These are phyloP conservation scores for Dolichoris vasculosae DNA, from an alignment of 1,140 invertebrate genomes.

Conservation along the genomic window DNA sequence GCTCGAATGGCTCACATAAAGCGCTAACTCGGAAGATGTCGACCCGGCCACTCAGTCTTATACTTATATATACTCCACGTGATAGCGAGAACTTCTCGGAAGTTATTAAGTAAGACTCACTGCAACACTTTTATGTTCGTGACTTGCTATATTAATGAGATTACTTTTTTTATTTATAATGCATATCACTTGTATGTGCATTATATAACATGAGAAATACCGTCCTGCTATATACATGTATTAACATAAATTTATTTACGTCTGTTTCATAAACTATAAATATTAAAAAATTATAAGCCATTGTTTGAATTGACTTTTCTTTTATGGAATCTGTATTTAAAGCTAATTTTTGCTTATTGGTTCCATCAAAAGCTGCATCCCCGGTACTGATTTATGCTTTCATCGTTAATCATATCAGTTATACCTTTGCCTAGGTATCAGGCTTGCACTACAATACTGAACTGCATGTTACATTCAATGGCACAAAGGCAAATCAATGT, in stretches of 20 bases:
- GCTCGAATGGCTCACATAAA: not conserved
- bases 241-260: too few relatives aligned
- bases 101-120: not conserved
- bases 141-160: not conserved
- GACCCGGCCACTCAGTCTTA: not conserved
- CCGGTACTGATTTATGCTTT: not conserved
- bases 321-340: not conserved
- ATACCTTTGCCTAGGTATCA: conserved; percentile 28
- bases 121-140: not conserved
- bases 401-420: not conserved
- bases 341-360: not conserved
- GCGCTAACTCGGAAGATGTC: not conserved
- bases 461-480: not conserved
- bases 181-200: not conserved
- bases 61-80: not conserved
- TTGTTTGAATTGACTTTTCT: not conserved
- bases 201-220: not conserved
- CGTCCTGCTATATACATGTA: too few relatives aligned
- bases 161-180: not conserved
- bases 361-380: not conserved
- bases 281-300: not conserved
- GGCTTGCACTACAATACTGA: not conserved
- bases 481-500: not conserved
- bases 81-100: not conserved
- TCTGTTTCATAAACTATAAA: too few relatives aligned